Evolutionary conservation across 2,888 invertebrate species (phyloP).

Genomic region (Onchidella celtica): DNA sequence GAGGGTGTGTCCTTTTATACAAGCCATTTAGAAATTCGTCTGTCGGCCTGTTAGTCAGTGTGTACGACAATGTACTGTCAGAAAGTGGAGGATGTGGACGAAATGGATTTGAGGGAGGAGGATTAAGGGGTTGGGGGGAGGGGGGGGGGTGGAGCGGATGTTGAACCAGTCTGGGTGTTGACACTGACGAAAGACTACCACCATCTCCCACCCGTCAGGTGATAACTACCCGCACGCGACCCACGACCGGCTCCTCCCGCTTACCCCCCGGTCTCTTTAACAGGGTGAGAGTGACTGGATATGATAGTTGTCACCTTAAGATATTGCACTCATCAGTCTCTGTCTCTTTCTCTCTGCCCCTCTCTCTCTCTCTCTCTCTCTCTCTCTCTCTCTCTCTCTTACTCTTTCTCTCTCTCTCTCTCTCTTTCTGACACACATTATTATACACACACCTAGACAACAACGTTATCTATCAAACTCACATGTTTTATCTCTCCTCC

Average conservation of each 20-base stretch:
- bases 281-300: no score
- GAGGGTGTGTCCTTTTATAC: no score
- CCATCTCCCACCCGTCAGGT: neutral
- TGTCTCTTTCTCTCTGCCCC: constrained; percentile 27
- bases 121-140: no score
- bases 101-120: neutral
- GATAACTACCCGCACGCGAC: neutral
- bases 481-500: no score
- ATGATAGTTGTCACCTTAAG: neutral
- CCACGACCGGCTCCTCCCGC: no score
- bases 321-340: neutral
- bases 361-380: neutral
- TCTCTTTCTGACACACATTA: no score
- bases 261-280: no score
- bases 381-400: constrained; percentile 48
- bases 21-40: no score
- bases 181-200: constrained; percentile 29
- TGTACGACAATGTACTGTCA: no score
- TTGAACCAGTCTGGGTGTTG: constrained; percentile 17
- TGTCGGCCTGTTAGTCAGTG: no score
- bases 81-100: neutral
- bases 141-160: constrained; percentile 1
- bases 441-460: constrained; percentile 55
- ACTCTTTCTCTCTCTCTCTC: constrained; percentile 65
- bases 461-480: no score